Base-by-base conservation (phyloP, 2,797 vertebrate species). In the Spinus pinus region DNA sequence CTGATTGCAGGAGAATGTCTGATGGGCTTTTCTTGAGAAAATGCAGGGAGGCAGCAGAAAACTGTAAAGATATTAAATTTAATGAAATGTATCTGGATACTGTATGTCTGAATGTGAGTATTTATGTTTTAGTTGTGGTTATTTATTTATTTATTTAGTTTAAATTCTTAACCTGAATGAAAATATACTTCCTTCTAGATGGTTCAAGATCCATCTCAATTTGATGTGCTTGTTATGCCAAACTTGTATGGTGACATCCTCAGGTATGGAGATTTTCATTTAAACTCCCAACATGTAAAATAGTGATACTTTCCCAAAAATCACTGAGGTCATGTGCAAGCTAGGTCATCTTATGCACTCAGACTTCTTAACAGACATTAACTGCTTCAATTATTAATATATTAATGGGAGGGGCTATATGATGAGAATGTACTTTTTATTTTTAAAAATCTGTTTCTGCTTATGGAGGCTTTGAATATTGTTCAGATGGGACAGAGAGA, bases 1-100 rank as follows among this genome's bases (percentile, higher is more conserved):
- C 89, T 92, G 73, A 93, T 94, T 96, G 41, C 91, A 99, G 99
- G 99, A 98, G 99, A 71, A 99, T 99, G 99, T 99, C 99, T 21
- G 99, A 99, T 93, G 99, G 99, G 28, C 98, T 99, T 73, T 99
- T 99, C 97, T 98, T 99, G 70, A 98, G 98, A 71, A 99, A 99
- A 97, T 99, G 99, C 98, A 98, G 99, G 95, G 99, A 99, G 91
- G 99, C 99, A 80, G 99, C 99, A 49, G 99, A 99, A 96, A 99
- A 98, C 95, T 99, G 98, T 97, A 99, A 98, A 98, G 99, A 99
- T 85, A 98, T 99, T 61, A 99, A 99, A 95, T 99, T 99, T 97
- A 99, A 98, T 67, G 99, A 99, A 98, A 99, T 99, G 99, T 99
- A 99, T 92, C 98, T 99, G 93, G 99, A 99, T 97, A 99, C 99